These are phyloP conservation scores for Megaptera novaeangliae DNA, from an alignment of 2,113 vertebrate species.

Conservation along the genomic window DNA sequence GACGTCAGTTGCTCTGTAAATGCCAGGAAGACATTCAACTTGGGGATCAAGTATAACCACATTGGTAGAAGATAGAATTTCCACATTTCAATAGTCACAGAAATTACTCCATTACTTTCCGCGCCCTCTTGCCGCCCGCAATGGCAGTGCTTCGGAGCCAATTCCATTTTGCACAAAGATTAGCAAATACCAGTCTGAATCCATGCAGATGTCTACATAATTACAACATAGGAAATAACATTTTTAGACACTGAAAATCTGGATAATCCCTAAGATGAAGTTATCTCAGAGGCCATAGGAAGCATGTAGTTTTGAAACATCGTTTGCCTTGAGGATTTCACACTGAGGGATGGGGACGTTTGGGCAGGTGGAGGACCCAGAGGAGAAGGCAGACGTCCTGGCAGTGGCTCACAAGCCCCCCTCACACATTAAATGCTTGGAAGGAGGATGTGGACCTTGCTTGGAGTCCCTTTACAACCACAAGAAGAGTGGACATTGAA, in stretches of 20 bases:
- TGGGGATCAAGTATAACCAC: slow-evolving; percentile 60
- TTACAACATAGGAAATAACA: neutral
- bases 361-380: neutral
- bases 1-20: slow-evolving; percentile 47
- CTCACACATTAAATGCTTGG: slow-evolving; percentile 6
- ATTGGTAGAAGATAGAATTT: slow-evolving; percentile 73
- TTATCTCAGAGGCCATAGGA: neutral
- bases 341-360: neutral
- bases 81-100: slow-evolving; percentile 71
- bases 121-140: neutral
- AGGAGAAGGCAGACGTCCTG: neutral
- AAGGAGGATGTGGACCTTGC: slow-evolving; percentile 26
- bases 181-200: slow-evolving; percentile 58
- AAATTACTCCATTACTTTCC: slow-evolving; percentile 60
- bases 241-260: neutral
- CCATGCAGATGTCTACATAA: neutral
- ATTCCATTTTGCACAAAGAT: slow-evolving; percentile 66
- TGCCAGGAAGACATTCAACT: slow-evolving; percentile 68
- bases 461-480: neutral
- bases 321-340: slow-evolving; percentile 22
- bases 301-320: slow-evolving; percentile 39
- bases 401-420: neutral
- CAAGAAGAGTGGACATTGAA: neutral
- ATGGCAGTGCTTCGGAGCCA: slow-evolving; percentile 22
- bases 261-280: neutral